Conservation (phyloP, 2,113 vertebrate species). For the Paramisgurnus dabryanus region DNA sequence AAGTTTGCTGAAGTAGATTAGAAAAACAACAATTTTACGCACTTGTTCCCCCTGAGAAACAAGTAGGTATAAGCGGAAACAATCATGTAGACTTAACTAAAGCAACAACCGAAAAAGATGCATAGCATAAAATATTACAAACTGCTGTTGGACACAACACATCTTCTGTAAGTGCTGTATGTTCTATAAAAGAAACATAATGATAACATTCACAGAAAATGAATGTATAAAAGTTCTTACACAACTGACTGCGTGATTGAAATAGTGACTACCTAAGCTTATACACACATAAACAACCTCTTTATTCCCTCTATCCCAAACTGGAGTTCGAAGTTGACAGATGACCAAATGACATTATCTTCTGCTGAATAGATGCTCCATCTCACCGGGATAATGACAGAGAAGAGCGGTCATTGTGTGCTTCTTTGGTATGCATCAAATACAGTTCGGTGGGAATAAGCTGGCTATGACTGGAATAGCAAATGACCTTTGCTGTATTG, state of each 20-base stretch:
- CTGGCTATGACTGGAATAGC: slow-evolving; percentile 66
- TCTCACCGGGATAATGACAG: slow-evolving; percentile 40
- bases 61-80: not conserved
- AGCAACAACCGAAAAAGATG: not conserved
- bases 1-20: slow-evolving; percentile 50
- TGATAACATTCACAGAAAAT: not conserved
- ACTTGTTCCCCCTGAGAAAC: not conserved
- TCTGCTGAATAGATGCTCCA: slow-evolving; percentile 44
- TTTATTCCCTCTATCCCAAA: slow-evolving; percentile 51
- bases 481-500: slow-evolving; percentile 72
- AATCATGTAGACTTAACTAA: not conserved
- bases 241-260: slow-evolving; percentile 24
- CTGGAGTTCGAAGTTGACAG: slow-evolving; percentile 45
- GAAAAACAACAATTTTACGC: slow-evolving; percentile 59
- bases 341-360: slow-evolving; percentile 54
- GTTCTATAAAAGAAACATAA: not conserved
- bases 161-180: not conserved
- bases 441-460: slow-evolving; percentile 58
- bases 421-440: slow-evolving; percentile 52
- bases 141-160: not conserved
- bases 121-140: not conserved
- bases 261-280: slow-evolving; percentile 27
- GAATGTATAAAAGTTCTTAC: not conserved
- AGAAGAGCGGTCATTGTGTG: slow-evolving; percentile 41
- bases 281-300: slow-evolving; percentile 54